Percentiles rank a stretch among this genome's conserved stretches.
Conservation (phyloP, 2,888 invertebrate species). For the Dolomedes plantarius region DNA sequence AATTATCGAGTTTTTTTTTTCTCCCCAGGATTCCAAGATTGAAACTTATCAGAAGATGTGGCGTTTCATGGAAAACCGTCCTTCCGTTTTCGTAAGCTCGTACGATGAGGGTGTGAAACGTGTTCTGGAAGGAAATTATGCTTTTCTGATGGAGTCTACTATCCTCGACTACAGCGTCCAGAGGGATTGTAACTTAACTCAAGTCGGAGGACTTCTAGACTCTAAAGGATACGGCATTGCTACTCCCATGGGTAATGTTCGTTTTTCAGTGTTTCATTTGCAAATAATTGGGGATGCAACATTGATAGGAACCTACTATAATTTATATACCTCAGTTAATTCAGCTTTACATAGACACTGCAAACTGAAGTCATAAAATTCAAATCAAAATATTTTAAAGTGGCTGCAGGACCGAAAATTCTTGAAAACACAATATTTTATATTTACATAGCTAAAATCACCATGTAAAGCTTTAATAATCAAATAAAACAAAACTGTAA, state of each 20-base stretch:
- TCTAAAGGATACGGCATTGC: conserved; percentile 97
- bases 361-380: too few relatives aligned
- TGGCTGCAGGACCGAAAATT: too few relatives aligned
- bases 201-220: conserved; percentile 92
- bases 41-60: conserved; percentile 88
- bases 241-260: conserved; percentile 87
- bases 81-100: conserved; percentile 89
- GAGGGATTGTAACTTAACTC: conserved; percentile 96
- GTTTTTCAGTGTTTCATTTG: too few relatives aligned
- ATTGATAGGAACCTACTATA: too few relatives aligned
- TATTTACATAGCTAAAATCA: too few relatives aligned
- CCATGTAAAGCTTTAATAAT: too few relatives aligned
- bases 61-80: conserved; percentile 83
- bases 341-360: too few relatives aligned
- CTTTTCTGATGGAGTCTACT: conserved; percentile 98
- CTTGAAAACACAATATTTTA: too few relatives aligned
- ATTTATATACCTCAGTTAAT: background rate
- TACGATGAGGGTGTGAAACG: conserved; percentile 93
- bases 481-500: too few relatives aligned
- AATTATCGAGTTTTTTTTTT: too few relatives aligned
- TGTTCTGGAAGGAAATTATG: conserved; percentile 93
- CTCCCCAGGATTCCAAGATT: conserved; percentile 85
- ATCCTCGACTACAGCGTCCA: conserved; percentile 96
- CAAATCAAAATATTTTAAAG: too few relatives aligned
- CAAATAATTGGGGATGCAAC: too few relatives aligned